Conservation (phyloP, 2,888 invertebrate genomes). For the Minunthozetes semirufus region DNA sequence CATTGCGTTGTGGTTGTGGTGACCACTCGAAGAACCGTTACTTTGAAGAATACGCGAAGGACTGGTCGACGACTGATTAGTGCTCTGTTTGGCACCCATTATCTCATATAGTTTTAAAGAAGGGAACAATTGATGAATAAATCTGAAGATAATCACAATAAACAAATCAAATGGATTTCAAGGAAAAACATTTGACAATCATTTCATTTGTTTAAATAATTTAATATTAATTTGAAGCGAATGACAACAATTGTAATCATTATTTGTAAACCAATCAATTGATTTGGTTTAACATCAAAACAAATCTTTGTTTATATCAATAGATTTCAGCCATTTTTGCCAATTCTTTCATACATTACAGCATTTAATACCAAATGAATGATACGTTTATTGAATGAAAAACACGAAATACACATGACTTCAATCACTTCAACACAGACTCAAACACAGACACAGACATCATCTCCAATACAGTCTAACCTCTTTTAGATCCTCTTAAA, state of each 20-base stretch:
- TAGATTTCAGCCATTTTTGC: not conserved
- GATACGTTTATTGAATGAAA: no score
- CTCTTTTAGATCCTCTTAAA: no score
- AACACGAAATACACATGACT: no score
- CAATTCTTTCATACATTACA: not conserved
- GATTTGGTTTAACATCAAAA: not conserved
- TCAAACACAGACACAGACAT: no score
- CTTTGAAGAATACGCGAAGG: conserved; percentile 2
- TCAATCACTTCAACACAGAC: no score
- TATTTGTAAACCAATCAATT: not conserved
- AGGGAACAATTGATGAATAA: no score
- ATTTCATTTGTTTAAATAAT: not conserved
- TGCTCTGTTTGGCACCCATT: conserved; percentile 35
- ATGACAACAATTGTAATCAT: not conserved
- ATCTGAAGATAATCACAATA: no score
- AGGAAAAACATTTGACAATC: not conserved
- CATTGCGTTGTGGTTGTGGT: not conserved
- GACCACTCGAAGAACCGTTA: not conserved
- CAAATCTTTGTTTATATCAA: not conserved
- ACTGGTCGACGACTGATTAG: conserved; percentile 1
- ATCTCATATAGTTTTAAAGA: not conserved
- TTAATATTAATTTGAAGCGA: not conserved
- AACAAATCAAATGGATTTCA: not conserved
- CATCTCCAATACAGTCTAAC: no score
- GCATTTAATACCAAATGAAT: no score